Conservation (phyloP, 2,797 vertebrate genomes). For the Sarcoramphus papa region DNA sequence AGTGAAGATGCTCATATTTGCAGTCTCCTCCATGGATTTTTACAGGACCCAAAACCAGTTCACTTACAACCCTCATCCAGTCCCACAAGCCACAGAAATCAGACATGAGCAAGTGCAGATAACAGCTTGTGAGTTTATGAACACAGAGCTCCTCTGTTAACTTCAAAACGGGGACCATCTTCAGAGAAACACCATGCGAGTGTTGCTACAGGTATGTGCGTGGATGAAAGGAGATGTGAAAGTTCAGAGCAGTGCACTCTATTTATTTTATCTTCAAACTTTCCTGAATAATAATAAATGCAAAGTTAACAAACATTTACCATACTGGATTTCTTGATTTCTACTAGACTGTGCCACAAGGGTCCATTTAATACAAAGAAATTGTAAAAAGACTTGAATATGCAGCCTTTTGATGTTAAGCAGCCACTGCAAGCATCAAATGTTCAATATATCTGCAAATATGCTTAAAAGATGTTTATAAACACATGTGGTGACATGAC, state of each 20-base stretch:
- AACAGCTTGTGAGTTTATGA: not conserved
- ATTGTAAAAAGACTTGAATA: not conserved
- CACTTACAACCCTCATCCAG: not conserved
- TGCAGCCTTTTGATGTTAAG: not conserved
- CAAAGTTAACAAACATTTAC: not conserved
- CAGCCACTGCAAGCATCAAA: not conserved
- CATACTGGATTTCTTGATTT: not conserved
- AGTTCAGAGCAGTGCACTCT: not conserved
- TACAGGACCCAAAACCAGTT: not conserved
- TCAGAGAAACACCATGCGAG: accelerated
- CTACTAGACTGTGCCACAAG: not conserved
- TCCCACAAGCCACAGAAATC: not conserved
- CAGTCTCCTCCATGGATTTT: not conserved
- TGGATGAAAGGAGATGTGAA: not conserved
- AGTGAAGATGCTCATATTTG: not conserved
- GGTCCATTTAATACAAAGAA: not conserved
- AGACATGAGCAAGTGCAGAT: not conserved
- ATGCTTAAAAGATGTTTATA: not conserved
- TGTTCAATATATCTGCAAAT: not conserved
- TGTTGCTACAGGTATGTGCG: not conserved
- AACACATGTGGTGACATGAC: not conserved
- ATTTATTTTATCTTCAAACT: not conserved
- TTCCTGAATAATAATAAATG: not conserved
- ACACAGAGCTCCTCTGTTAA: not conserved
- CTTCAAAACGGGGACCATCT: not conserved